Base-by-base conservation (phyloP, 2,888 invertebrate species). In the Neuroscelio doddi region DNA sequence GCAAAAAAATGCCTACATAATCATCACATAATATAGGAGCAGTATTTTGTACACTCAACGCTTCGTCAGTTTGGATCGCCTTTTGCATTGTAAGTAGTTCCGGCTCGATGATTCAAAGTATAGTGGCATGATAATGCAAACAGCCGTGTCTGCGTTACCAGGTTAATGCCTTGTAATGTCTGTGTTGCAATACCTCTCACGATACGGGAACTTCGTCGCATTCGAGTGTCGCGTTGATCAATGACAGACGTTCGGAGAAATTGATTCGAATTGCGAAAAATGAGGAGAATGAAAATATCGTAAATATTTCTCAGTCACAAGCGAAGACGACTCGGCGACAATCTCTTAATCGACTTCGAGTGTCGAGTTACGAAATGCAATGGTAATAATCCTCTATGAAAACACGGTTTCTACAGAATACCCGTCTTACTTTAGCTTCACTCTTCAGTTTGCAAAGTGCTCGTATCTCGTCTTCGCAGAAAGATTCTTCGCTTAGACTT, bases 51-150 rank as follows among this genome's bases (percentile, higher is more conserved):
- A 39, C 65, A 61, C 34, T 36, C 30, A 17, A 52, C 58, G 68
- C 62, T 44, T 61, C 32, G 68, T 64, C 67, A 49, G 55, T 68
- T 65, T 30, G 32, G 57, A 64, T 71, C 38, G 50, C 30, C 30
- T 61, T 65, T 66, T 36, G 61, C 58, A 51, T 49, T 32, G 67
- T 65, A 51, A 44, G 52, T 58, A 38, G 68, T 69, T 72, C 64
- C 61, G 51, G 52, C 42, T 49, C 59, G 59, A 64, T 70, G 64
- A 61, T 56, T 67, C 50, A 49, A 65, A 68, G 50, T 34, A 49
- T 49, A 67, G 58, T 51, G 57, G 34, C 42, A 50, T 32, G 42
- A 56, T 62, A 62, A 56, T 55, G 58, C 57, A 52, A 58, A 56
- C 61, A 62, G 39, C 42, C 55, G 57, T 62, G 42, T 66, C 53